Evolutionary conservation across 2,113 vertebrate species (phyloP).

Genomic region (Ciconia stormi): DNA sequence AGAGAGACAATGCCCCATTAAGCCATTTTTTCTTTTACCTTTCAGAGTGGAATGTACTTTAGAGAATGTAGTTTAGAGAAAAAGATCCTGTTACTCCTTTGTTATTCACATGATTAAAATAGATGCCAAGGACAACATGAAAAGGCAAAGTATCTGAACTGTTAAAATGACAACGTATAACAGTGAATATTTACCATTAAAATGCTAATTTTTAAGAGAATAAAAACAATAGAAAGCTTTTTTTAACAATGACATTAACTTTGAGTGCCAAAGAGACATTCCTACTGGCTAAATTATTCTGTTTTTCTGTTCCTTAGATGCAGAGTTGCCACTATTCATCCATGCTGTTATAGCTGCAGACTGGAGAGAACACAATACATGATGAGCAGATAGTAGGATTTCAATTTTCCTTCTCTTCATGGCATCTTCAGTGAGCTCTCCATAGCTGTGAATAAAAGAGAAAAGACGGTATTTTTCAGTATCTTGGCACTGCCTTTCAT

Average conservation of each 20-base stretch:
- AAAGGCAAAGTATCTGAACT: neutral
- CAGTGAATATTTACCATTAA: neutral
- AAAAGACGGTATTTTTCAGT: neutral
- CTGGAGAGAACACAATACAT: neutral
- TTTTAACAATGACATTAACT: neutral
- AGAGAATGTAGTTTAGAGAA: neutral
- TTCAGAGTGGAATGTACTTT: neutral
- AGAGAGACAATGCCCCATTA: neutral
- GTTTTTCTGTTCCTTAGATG: neutral
- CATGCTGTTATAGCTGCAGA: neutral
- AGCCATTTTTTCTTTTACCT: neutral
- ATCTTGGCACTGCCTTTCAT: neutral
- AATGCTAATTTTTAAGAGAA: neutral
- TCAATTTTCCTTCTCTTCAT: slow-evolving; percentile 12
- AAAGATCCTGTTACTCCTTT: neutral
- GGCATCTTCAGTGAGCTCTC: neutral
- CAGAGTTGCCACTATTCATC: slow-evolving; percentile 9
- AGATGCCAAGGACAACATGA: neutral
- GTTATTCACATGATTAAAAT: slow-evolving; percentile 7
- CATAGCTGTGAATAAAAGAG: neutral
- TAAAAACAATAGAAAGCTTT: neutral
- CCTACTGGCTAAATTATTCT: neutral
- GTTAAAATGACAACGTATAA: neutral
- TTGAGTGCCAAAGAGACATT: neutral
- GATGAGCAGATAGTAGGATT: neutral